Conservation (phyloP, 2,888 invertebrate genomes). For the Polyploca ridens region DNA sequence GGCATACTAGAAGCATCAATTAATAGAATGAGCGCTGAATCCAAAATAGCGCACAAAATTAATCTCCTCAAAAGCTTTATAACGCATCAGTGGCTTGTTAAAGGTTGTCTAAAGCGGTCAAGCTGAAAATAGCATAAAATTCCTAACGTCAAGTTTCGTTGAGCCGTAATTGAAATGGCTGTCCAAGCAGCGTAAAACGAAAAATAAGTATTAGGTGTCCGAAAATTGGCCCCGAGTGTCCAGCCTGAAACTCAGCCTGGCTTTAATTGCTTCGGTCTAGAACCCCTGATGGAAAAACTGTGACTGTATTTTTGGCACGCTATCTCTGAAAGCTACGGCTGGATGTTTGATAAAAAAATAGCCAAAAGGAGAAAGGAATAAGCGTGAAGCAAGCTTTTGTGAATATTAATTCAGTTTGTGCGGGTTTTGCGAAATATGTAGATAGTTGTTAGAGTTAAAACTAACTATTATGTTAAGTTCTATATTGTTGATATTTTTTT, state of each 20-base stretch:
- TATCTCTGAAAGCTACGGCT: slow-evolving; percentile 14
- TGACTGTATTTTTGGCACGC: slow-evolving; percentile 18
- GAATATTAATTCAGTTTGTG: slow-evolving; percentile 32
- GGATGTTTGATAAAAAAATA: slow-evolving; percentile 31
- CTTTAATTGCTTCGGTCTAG: slow-evolving; percentile 54
- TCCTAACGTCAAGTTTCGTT: slow-evolving; percentile 55
- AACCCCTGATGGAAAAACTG: slow-evolving; percentile 28
- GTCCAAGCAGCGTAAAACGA: slow-evolving; percentile 42
- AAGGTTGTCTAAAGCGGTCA: slow-evolving; percentile 52
- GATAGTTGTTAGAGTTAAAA: no score
- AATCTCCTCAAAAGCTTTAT: slow-evolving; percentile 32
- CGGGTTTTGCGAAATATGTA: neutral
- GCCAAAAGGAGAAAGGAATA: slow-evolving; percentile 21
- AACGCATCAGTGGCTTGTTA: slow-evolving; percentile 52
- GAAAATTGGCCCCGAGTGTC: slow-evolving; percentile 52
- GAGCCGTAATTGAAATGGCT: slow-evolving; percentile 57
- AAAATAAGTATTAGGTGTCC: slow-evolving; percentile 55
- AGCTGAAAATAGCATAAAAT: slow-evolving; percentile 63
- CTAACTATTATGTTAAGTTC: no score
- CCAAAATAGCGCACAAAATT: slow-evolving; percentile 30
- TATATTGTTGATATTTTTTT: no score
- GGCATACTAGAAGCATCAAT: neutral
- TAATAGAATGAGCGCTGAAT: slow-evolving; percentile 17
- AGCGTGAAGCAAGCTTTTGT: slow-evolving; percentile 25
- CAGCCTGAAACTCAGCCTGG: slow-evolving; percentile 27